These are phyloP conservation scores for Calcarius ornatus DNA, from an alignment of 2,113 vertebrate genomes.

Conservation along the genomic window DNA sequence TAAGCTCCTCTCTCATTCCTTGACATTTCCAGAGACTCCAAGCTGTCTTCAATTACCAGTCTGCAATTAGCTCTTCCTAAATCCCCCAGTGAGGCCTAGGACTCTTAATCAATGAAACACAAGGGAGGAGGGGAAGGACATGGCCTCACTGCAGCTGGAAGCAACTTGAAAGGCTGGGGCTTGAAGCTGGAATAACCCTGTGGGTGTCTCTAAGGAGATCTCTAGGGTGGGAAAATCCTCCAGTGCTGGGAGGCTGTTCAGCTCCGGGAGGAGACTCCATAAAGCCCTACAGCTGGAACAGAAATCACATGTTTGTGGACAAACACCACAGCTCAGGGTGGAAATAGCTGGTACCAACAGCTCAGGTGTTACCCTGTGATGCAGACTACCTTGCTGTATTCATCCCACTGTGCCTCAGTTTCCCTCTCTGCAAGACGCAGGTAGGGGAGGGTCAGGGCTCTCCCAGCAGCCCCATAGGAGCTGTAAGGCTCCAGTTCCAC, in stretches of 20 bases:
- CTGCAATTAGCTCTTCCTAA: constrained; percentile 61
- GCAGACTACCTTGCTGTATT: neutral
- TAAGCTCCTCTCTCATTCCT: constrained; percentile 37
- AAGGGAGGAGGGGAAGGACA: constrained; percentile 31
- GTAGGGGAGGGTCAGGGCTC: neutral
- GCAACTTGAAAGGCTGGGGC: neutral
- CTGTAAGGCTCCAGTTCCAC: neutral
- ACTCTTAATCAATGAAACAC: constrained; percentile 60
- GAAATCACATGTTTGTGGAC: neutral
- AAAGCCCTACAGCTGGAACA: fast-evolving
- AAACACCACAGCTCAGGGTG: neutral
- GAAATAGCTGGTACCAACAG: neutral
- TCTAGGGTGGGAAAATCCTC: neutral
- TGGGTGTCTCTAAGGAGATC: neutral
- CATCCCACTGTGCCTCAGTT: neutral
- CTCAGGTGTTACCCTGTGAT: neutral
- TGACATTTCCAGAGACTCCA: constrained; percentile 59
- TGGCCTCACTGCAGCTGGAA: neutral
- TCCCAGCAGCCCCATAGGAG: neutral
- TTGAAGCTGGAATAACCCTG: neutral
- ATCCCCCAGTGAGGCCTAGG: constrained; percentile 40
- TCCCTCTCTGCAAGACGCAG: neutral
- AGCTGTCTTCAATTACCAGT: constrained; percentile 59
- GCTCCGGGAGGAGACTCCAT: neutral
- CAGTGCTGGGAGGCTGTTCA: neutral